These are phyloP conservation scores for Hippocampus abdominalis DNA, from an alignment of 2,113 vertebrate species.

Conservation along the genomic window DNA sequence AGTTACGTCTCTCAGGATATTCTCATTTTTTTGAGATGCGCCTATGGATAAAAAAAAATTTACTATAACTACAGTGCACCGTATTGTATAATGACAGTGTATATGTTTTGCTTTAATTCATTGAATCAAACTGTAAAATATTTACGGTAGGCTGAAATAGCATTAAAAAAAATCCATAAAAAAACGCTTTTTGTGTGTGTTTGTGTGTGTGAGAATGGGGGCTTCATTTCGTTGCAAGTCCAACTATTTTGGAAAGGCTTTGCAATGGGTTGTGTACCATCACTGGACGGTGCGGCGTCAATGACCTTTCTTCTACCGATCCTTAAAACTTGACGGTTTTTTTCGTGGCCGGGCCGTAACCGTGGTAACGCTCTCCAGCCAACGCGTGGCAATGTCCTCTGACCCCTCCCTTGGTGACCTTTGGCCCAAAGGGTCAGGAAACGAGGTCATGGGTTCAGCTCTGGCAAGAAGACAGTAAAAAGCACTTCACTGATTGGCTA, in stretches of 20 bases:
- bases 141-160: too few relatives aligned
- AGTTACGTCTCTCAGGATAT: too few relatives aligned
- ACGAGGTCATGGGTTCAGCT: conserved; percentile 61
- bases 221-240: too few relatives aligned
- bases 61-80: too few relatives aligned
- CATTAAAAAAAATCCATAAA: too few relatives aligned
- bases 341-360: conserved; percentile 36
- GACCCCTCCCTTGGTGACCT: conserved; percentile 60
- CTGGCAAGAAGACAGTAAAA: conserved; percentile 61
- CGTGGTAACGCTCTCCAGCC: conserved; percentile 48
- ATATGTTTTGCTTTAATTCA: too few relatives aligned
- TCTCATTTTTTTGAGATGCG: too few relatives aligned
- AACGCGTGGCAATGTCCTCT: conserved; percentile 50
- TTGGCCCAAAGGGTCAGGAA: conserved; percentile 54
- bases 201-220: too few relatives aligned
- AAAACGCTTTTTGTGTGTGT: too few relatives aligned
- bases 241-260: not conserved
- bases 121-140: too few relatives aligned
- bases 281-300: not conserved
- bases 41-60: too few relatives aligned
- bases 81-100: too few relatives aligned
- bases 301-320: conserved; percentile 3
- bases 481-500: conserved; percentile 75
- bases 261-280: not conserved
- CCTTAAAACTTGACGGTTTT: conserved; percentile 13